Base-by-base conservation (phyloP, 2,113 vertebrate species). In the Callorhinus ursinus region DNA sequence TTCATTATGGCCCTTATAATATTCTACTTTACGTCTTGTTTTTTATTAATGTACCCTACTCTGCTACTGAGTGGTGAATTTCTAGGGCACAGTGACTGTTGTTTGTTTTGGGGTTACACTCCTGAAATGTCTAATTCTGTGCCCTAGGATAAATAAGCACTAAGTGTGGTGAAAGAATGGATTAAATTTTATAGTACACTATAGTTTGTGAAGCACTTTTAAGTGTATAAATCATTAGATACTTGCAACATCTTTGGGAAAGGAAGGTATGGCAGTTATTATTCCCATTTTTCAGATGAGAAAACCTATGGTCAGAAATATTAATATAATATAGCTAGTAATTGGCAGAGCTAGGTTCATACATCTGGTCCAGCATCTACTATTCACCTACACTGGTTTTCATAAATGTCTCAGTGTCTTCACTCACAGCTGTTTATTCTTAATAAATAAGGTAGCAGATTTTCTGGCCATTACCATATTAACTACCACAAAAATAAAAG, bases 281-380 rank as follows among this genome's bases (percentile, higher is more conserved):
- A 84, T 67, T 92, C 28, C 33, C 42, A 46, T 76, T 92, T 94
- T 90, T 92, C 74, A 82, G 5, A 71, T 55, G 19, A 96, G 72
- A 94, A 94, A 82, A 71, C 39, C 67, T 55, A n/a, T 86, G 33
- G 9, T 82, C 59, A 42, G 53, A 90, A 79, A 42, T 65, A 80
- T 51, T 69, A 85, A 69, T 89, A 53, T 76, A 39, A 69, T 5
- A 51, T 46, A 74, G 28, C 77, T 93, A 71, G 19, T 46, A 42
- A 57, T 11, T 74, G 96, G 69, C 46, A 90, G 81, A 82, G 22
- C 36, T 67, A 22, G 24, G 18, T 28, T 49, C 16, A 71, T 22
- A 39, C 24, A 69, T 59, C 6, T 81, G n/a, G 18, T 90, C 31
- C 15, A 89, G 63, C 28, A 21, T 57, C 74, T 59, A 87, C 53